A percentile compares a stretch with the other conserved stretches of the same genome.
These are phyloP conservation scores for Azemiops feae DNA, from an alignment of 2,113 vertebrate genomes.

Conservation along the genomic window DNA sequence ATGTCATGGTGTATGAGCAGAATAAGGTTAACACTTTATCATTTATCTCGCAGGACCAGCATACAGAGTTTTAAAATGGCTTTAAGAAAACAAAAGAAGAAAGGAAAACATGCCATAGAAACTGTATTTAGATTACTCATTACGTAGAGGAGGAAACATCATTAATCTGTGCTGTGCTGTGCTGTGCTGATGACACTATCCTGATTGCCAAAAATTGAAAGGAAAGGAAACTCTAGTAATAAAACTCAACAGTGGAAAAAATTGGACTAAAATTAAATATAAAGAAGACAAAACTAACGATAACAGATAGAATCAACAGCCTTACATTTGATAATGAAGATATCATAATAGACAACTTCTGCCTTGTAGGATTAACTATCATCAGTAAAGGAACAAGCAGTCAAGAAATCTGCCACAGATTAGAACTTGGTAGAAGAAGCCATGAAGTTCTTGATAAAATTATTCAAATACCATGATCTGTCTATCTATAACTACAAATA, in stretches of 20 bases:
- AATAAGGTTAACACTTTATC: not conserved
- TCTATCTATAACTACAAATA: not conserved
- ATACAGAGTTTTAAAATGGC: not conserved
- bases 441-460: not conserved
- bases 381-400: not conserved
- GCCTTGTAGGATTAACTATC: not conserved
- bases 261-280: not conserved
- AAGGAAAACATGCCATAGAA: not conserved
- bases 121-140: not conserved
- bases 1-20: not conserved
- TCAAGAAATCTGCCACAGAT: not conserved
- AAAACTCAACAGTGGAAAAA: not conserved
- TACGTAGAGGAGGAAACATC: not conserved
- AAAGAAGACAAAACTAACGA: not conserved
- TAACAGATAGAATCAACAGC: not conserved
- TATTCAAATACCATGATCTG: not conserved
- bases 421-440: not conserved
- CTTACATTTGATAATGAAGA: not conserved
- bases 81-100: not conserved
- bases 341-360: not conserved
- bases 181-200: not conserved
- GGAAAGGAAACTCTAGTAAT: not conserved
- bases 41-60: not conserved
- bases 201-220: not conserved
- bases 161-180: not conserved